Conservation (phyloP, 1,140 invertebrate species). For the Dinoponera quadriceps region DNA sequence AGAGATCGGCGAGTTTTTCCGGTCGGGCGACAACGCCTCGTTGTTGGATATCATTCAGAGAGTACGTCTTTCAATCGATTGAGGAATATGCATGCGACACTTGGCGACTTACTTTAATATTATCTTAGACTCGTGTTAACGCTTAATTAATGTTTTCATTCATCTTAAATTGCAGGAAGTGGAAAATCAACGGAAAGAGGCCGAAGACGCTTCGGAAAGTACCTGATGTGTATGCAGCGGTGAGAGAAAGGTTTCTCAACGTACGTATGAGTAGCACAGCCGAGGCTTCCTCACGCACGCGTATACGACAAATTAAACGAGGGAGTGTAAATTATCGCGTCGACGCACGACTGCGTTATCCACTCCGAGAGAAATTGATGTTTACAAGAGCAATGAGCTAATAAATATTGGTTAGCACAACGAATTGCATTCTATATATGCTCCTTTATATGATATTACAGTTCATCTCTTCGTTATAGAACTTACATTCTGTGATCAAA, state of each 20-base stretch:
- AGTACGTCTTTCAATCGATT: conserved; percentile 67
- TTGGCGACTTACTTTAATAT: not conserved
- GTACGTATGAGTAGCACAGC: conserved; percentile 35
- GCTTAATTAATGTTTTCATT: conserved; percentile 13
- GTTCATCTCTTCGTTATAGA: conserved; percentile 21
- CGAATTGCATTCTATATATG: conserved; percentile 29
- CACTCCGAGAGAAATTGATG: not conserved
- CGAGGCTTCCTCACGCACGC: conserved; percentile 6
- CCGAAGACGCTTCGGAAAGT: conserved; percentile 34
- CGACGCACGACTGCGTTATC: not conserved
- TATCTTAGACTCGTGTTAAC: not conserved
- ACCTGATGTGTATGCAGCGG: conserved; percentile 40
- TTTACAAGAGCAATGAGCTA: conserved; percentile 4
- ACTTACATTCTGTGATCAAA: conserved; percentile 25
- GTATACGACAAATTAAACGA: conserved; percentile 28
- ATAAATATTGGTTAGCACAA: conserved; percentile 36
- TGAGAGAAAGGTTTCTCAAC: conserved; percentile 21
- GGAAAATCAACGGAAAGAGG: conserved; percentile 75
- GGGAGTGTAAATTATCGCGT: conserved; percentile 16
- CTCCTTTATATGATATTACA: conserved; percentile 36
- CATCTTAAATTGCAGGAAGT: conserved; percentile 78
- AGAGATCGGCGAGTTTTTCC: conserved; percentile 85
- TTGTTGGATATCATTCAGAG: conserved; percentile 79
- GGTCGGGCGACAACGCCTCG: conserved; percentile 67
- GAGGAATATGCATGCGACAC: conserved; percentile 3